Evolutionary conservation across 1,140 invertebrate species (phyloP), one percentile per base, ranked within the genome.

Genomic region (Pissodes strobi): DNA sequence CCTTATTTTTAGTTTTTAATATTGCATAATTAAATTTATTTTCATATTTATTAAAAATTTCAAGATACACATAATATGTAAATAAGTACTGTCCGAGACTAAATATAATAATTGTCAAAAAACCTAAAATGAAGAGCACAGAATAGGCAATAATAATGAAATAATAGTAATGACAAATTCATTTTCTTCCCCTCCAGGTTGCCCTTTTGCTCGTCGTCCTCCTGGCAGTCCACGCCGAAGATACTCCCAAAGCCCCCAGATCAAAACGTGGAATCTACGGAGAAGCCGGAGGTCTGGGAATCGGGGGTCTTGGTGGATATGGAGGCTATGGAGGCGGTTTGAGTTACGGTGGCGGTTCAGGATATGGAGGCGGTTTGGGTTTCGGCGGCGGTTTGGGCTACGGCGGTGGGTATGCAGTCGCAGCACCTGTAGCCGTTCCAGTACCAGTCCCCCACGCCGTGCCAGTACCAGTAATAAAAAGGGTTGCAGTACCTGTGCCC

Each of bases 191-290:
- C n/a, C n/a, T n/a, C 23, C 34, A 59, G 57, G 15, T 18, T 12
- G 19, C 41, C 30, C 18, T 51, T 5, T 10, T 49, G 1, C n/a
- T 41, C 17, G 17, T 59, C 2, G 21, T 22, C 12, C 6, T 61
- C 4, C 30, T 19, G 13, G 19, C 58, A 10, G 46, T 38, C 6
- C 43, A 45, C 15, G 58, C 58, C 13, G 46, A 25, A 46, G 57
- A 49, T 10, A 41, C 30, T 1, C n/a, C n/a, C 13, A 52, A 27
- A 22, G 27, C n/a, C 18, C 15, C 45, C 30, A 67, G 39, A 17
- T 12, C 57, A 10, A 69, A 69, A 58, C 68, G 68, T 64, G 68
- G 68, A 52, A 56, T 67, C 56, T 62, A 58, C 37, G 65, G 68
- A 1, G 64, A 69, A 69, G 45, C 49, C 30, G 13, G 58, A 2